Evolutionary conservation across 2,888 invertebrate genomes (phyloP), one percentile per base, ranked within the genome.

Genomic region (Amorpha juglandis): DNA sequence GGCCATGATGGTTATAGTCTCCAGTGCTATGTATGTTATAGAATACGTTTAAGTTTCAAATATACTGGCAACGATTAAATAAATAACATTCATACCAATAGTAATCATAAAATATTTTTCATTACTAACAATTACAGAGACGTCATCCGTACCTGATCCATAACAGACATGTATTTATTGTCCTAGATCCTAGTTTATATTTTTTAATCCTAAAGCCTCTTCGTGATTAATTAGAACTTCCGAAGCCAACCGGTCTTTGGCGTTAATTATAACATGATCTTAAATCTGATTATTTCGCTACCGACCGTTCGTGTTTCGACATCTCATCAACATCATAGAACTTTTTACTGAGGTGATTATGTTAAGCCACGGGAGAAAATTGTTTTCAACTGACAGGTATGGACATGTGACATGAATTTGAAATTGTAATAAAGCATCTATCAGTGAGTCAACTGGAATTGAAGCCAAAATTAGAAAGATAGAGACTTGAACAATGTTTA

Each of bases 251-350:
- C 90, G 90, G 92, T 92, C 82, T 74, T 72, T 75, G 78, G 84
- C 86, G 86, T 89, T 90, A 90, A 92, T 92, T 91, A 91, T 85
- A 88, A 90, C 88, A 80, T 79, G 83, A 88, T 88, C 88, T 85
- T 85, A 82, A 87, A 90, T 88, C 84, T 84, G 87, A 88, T 90
- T 88, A 88, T 87, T 84, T 86, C 78, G 91, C 91, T 90, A 91
- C 90, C 79, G 89, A 86, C 84, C 80, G 80, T 74, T 78, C 76
- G 80, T 85, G 75, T 88, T 89, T 86, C 86, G 83, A 90, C 87
- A 87, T 86, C 82, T 84, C 88, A 89, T 89, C 82, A 87, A 88
- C 86, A 82, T 86, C 83, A 82, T 87, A 83, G 81, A 77, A 83
- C 19, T 87, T 85, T 82, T 81, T 81, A 78, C 74, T 74, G 74